These are phyloP conservation scores for Troides aeacus DNA, from an alignment of 2,888 invertebrate genomes.

Conservation along the genomic window DNA sequence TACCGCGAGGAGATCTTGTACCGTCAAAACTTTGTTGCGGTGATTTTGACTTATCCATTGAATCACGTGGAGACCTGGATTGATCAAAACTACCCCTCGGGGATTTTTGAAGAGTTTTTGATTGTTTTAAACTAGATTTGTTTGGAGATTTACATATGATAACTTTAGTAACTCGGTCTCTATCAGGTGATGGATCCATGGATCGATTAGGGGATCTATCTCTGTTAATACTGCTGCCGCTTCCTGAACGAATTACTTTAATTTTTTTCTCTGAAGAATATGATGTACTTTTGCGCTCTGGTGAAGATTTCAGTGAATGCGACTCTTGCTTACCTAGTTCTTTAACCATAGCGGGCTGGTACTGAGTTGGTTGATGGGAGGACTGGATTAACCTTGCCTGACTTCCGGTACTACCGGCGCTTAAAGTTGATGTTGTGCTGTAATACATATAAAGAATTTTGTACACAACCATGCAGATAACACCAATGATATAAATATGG, in stretches of 20 bases:
- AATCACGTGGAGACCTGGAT: constrained; percentile 76
- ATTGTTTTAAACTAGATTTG: constrained; percentile 71
- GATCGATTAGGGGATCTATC: constrained; percentile 68
- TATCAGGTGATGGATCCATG: constrained; percentile 59
- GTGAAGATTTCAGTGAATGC: constrained; percentile 76
- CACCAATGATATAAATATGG: constrained; percentile 1
- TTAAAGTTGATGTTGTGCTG: constrained; percentile 96
- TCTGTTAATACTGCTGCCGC: constrained; percentile 72
- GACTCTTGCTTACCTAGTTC: constrained; percentile 90
- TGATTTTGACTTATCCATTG: constrained; percentile 79
- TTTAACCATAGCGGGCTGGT: constrained; percentile 92
- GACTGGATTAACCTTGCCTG: constrained; percentile 96
- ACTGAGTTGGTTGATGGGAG: constrained; percentile 94
- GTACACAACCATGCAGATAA: constrained; percentile 2
- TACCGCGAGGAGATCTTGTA: constrained; percentile 70
- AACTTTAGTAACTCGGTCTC: constrained; percentile 73
- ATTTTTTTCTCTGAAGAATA: constrained; percentile 59
- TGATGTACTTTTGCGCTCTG: constrained; percentile 59
- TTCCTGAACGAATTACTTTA: constrained; percentile 78
- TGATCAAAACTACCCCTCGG: constrained; percentile 78
- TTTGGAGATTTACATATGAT: constrained; percentile 76
- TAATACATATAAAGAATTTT: constrained; percentile 41
- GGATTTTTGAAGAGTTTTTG: constrained; percentile 68
- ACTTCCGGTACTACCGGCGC: constrained; percentile 95
- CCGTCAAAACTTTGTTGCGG: constrained; percentile 81